Evolutionary conservation across 2,113 vertebrate species (phyloP).

Genomic region (Cynoglossus semilaevis): DNA sequence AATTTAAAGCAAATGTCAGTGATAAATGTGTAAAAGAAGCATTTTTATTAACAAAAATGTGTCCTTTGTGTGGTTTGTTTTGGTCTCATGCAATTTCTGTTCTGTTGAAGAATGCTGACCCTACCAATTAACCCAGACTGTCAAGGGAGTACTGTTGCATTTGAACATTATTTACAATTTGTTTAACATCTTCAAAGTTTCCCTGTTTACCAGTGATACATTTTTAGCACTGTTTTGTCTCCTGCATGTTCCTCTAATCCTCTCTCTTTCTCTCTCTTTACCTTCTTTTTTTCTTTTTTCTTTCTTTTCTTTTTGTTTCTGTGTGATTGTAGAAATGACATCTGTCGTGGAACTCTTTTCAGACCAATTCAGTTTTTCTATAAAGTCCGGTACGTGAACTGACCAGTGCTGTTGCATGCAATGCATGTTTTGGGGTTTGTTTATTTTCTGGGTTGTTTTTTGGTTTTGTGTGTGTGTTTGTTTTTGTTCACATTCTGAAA

Average conservation of each 20-base stretch:
- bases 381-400: constrained; percentile 82
- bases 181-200: constrained; percentile 49
- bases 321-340: constrained; percentile 76
- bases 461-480: too few species aligned
- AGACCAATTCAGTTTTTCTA: constrained; percentile 77
- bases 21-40: background rate
- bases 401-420: constrained; percentile 66
- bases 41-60: background rate
- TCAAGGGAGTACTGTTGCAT: constrained; percentile 9
- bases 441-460: constrained; percentile 27
- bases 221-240: constrained; percentile 36
- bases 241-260: constrained; percentile 51
- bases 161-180: constrained; percentile 35
- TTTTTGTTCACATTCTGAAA: constrained; percentile 33
- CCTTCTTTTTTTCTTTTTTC: constrained; percentile 19
- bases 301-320: constrained; percentile 70
- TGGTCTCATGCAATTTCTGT: constrained; percentile 25
- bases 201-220: constrained; percentile 28
- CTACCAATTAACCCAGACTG: constrained; percentile 28
- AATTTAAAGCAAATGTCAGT: background rate
- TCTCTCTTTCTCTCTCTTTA: background rate
- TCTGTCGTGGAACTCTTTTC: constrained; percentile 80
- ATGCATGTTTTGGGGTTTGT: constrained; percentile 64
- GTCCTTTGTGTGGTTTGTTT: constrained; percentile 3
- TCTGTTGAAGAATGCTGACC: constrained; percentile 16